Evolutionary conservation across 2,888 invertebrate genomes (phyloP), one percentile per base, ranked within the genome.

Genomic region (Drosophila picticornis): DNA sequence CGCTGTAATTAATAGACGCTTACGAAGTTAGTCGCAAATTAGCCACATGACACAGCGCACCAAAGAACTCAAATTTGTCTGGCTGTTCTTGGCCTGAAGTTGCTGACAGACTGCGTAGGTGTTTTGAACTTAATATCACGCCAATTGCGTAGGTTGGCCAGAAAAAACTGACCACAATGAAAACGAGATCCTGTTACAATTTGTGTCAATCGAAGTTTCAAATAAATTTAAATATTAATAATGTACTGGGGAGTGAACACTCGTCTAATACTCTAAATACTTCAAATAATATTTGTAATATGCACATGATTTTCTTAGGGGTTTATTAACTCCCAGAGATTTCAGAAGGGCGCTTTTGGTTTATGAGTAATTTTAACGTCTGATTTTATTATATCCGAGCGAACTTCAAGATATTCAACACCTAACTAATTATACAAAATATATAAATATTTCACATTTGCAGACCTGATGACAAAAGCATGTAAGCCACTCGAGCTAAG

Each of bases 1-100:
- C 55, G 78, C 71, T 77, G 85, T 88, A 85, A 84, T 88, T 84
- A 84, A 84, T 85, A 79, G 72, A 74, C 77, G 81, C 83, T 84
- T 73, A 81, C 81, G 81, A 78, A 71, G 64, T 53, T 29, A 76
- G 68, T 51, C 74, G 70, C 88, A 84, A 85, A 83, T 85, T 85
- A 85, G 71, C 72, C 72, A 43, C 61, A 84, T 85, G 86, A 88
- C 81, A 81, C 61, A 78, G 62, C 68, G 64, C 69, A 27, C 52
- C 65, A 82, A 82, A 76, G 62, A 81, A 77, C 66, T 81, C 43
- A 32, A 56, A 59, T 62, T 43, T 62, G 34, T 65, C 36, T 59
- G 3, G 62, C 50, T 60, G 58, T 29, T 79, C 64, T 68, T 72
- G 65, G 80, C 55, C 62, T 22, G 52, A 72, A 60, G 62, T 66